Evolutionary conservation across 2,888 invertebrate species (phyloP), one percentile per base, ranked within the genome.

Genomic region (Epirrhoe alternata): DNA sequence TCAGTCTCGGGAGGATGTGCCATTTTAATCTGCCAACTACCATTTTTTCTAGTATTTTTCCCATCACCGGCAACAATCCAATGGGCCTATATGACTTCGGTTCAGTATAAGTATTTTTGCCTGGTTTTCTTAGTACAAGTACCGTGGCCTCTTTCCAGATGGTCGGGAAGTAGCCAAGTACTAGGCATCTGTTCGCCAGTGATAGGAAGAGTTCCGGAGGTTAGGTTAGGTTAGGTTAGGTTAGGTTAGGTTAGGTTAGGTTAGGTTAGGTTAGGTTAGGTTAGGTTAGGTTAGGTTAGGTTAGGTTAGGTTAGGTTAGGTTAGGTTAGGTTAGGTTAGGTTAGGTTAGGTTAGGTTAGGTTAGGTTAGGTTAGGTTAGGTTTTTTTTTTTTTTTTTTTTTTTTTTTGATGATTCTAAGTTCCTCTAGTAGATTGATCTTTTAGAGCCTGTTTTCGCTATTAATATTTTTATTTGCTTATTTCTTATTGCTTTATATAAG

Each of bases 231-330:
- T n/a, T n/a, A n/a, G n/a, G n/a, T n/a, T n/a, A n/a, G n/a, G n/a
- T n/a, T n/a, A n/a, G n/a, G n/a, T n/a, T n/a, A n/a, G n/a, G n/a
- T n/a, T n/a, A n/a, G n/a, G n/a, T n/a, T n/a, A n/a, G n/a, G n/a
- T n/a, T n/a, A n/a, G n/a, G n/a, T n/a, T n/a, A n/a, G n/a, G n/a
- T n/a, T n/a, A 55, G 55, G 55, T 55, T 55, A 55, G 55, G 55
- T 55, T 55, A 55, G 55, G 55, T 42, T 55, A 55, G 55, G 45
- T 55, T 45, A 45, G 54, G 54, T 52, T 42, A 31, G 42, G 42
- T 42, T 52, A 45, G 42, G 33, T 54, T 55, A 42, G 42, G 42
- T 55, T 55, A 54, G 54, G 35, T 54, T 38, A 35, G 35, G 38
- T 54, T 35, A 54, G 38, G 38, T 54, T 38, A 38, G 35, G 54